These are phyloP conservation scores for Candoia aspera DNA, from an alignment of 2,113 vertebrate species.

Conservation along the genomic window DNA sequence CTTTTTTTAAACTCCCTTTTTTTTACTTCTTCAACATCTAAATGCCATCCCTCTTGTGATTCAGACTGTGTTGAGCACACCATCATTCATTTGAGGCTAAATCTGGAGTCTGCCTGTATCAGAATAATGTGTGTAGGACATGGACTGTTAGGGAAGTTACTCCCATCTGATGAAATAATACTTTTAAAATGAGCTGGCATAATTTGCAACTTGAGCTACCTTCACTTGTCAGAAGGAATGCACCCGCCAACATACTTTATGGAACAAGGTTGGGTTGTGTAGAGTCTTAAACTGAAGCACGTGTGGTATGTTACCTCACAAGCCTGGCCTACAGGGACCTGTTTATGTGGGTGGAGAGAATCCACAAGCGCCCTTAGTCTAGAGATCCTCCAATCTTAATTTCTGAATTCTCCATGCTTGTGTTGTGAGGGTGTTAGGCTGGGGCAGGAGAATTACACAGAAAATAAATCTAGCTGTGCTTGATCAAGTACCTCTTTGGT, in stretches of 20 bases:
- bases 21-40: neutral
- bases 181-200: constrained; percentile 24
- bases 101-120: neutral
- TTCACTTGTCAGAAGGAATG: constrained; percentile 16
- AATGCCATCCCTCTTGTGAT: neutral
- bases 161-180: constrained; percentile 17
- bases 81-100: neutral
- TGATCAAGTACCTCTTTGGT: neutral
- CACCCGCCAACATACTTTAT: neutral
- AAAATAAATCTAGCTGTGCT: neutral
- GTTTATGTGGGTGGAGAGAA: neutral
- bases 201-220: neutral
- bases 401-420: neutral
- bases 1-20: too few relatives aligned
- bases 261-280: neutral
- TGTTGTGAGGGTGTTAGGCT: neutral
- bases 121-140: neutral
- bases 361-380: neutral
- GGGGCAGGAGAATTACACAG: neutral
- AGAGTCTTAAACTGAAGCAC: neutral
- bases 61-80: neutral
- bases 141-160: neutral
- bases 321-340: neutral
- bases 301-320: neutral
- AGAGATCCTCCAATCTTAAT: neutral